Evolutionary conservation across 2,888 invertebrate genomes (phyloP).

Genomic region (Hirtodrosophila alboralis): DNA sequence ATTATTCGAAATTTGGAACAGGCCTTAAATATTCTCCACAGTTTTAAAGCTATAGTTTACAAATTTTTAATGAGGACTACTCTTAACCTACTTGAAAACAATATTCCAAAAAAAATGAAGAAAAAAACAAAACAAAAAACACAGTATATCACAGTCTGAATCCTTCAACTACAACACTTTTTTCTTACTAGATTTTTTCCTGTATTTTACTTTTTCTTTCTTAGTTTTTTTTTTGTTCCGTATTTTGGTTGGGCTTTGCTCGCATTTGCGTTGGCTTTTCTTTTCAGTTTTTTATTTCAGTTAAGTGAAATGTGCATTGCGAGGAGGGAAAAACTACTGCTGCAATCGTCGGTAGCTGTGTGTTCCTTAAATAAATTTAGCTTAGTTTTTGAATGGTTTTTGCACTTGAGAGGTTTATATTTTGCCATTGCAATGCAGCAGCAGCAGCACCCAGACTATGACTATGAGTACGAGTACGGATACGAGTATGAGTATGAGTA

Average conservation of each 20-base stretch:
- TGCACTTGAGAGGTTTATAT: conserved; percentile 77
- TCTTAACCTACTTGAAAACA: too few relatives aligned
- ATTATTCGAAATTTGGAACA: too few relatives aligned
- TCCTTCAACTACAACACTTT: too few relatives aligned
- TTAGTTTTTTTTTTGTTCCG: conserved; percentile 38
- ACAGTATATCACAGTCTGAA: too few relatives aligned
- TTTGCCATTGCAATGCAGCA: conserved; percentile 57
- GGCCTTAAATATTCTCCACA: too few relatives aligned
- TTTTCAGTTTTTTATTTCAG: conserved; percentile 76
- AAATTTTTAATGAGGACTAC: too few relatives aligned
- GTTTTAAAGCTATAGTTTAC: too few relatives aligned
- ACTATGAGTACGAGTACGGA: conserved; percentile 8
- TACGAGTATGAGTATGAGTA: neutral
- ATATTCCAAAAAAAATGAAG: too few relatives aligned
- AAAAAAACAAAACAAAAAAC: too few relatives aligned
- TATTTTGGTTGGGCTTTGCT: conserved; percentile 73
- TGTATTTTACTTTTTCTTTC: too few relatives aligned
- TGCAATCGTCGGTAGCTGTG: conserved; percentile 28
- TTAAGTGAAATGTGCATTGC: conserved; percentile 73
- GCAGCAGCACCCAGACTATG: too few relatives aligned
- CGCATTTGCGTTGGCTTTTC: conserved; percentile 78
- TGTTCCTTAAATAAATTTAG: conserved; percentile 77
- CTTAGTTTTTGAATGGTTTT: conserved; percentile 78
- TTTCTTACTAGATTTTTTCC: too few relatives aligned
- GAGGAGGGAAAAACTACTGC: conserved; percentile 23